Base-by-base conservation (phyloP, 2,113 vertebrate species). In the Larimichthys polyactis region DNA sequence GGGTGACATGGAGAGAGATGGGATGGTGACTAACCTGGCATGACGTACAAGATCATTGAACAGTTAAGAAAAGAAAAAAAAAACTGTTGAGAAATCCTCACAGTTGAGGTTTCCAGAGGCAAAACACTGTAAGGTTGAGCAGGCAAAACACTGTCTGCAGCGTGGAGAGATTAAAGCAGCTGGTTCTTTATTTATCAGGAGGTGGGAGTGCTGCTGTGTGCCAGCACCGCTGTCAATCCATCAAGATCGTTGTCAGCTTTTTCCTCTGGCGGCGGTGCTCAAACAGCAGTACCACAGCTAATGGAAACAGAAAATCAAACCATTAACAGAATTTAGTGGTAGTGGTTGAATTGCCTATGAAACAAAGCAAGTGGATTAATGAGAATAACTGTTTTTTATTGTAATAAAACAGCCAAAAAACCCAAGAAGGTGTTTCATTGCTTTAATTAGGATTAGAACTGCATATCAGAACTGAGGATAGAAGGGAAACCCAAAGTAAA, bases 111-210 rank as follows among this genome's bases (percentile, higher is more conserved):
- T 82, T 86, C 69, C 78, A 68, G 79, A 84, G 69, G 84, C 65
- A 54, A 70, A 87, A 43, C 36, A 43, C 44, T 57, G 66, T 57
- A 40, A 63, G 62, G 78, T 20, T 40, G 73, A 78, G 68, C 59
- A 72, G 32, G 36, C 57, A 62, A 49, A 15, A 22, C 0, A 15
- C 20, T 16, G 78, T 72, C 57, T 76, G 73, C 75, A 44, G 77
- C 3, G 36, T 1, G 19, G 69, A 58, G 59, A 80, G 72, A 89
- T 74, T 57, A 80, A 88, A 87, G 77, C 79, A 83, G 76, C 72
- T 65, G 63, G 46, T 65, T 78, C 49, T 83, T 81, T 83, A 87
- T 86, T 87, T 72, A 92, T 84, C 81, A 83, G 79, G 66, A 81
- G 63, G 70, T 49, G 71, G 17, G 16, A 62, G 11, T 7, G 20